A percentile compares a stretch with the other conserved stretches of the same genome.
Evolutionary conservation across 2,113 vertebrate genomes (phyloP).

Genomic region (Cheirogaleus medius): DNA sequence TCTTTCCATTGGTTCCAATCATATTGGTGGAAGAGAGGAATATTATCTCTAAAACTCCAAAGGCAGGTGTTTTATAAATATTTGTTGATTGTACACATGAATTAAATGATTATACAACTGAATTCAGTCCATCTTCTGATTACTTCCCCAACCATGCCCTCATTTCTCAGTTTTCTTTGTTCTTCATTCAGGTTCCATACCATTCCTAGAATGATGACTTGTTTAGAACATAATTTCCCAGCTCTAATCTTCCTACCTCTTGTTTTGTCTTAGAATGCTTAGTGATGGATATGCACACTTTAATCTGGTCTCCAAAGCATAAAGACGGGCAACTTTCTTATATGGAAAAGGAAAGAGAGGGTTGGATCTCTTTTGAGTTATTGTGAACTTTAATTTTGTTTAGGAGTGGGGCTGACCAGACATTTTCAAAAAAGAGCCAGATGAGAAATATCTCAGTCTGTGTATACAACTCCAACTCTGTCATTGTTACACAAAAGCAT

Average conservation of each 20-base stretch:
- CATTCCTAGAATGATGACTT: background rate
- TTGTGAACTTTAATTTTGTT: slow-evolving; percentile 13
- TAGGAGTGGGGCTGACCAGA: background rate
- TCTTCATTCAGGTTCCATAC: too few relatives aligned
- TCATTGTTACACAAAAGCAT: background rate
- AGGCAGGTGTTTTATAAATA: background rate
- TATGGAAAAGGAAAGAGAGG: background rate
- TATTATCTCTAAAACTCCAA: background rate
- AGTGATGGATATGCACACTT: background rate
- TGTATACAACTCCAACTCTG: background rate
- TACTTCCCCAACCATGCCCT: background rate
- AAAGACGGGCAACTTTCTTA: background rate
- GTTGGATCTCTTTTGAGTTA: background rate
- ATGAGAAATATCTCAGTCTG: background rate
- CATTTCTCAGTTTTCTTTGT: background rate
- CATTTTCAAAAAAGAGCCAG: background rate
- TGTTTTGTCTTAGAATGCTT: background rate
- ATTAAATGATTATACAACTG: background rate
- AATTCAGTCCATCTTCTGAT: background rate
- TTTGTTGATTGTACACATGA: background rate
- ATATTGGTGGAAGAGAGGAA: background rate
- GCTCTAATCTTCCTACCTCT: background rate
- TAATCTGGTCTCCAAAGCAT: background rate
- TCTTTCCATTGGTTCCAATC: background rate
- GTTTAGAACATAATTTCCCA: background rate